Percentiles rank a stretch among this genome's conserved stretches.
phyloP scores from a whole-genome alignment of 2,113 vertebrate species.

The Bubo scandiacus region DNA sequence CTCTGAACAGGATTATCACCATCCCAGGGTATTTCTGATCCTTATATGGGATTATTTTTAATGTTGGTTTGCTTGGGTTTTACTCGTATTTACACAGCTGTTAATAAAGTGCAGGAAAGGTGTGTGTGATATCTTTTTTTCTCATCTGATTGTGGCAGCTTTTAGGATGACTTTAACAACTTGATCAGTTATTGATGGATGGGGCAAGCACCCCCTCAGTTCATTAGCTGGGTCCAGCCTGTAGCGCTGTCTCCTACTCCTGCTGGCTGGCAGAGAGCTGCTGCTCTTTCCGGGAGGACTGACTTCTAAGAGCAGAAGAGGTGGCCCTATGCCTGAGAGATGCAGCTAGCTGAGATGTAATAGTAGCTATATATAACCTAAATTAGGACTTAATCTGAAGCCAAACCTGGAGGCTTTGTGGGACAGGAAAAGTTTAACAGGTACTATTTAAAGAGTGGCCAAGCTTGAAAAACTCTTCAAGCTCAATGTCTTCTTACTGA shows the following conservation, averaged over 20 bases:
- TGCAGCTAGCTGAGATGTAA: not conserved
- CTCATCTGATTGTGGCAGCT: not conserved
- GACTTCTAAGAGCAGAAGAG: not conserved
- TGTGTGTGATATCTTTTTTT: not conserved
- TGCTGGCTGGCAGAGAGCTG: not conserved
- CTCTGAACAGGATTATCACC: not conserved
- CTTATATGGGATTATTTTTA: not conserved
- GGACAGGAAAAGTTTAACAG: not conserved
- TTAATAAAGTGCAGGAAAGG: not conserved
- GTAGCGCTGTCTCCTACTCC: not conserved
- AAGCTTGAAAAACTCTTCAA: not conserved
- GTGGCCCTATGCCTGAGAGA: not conserved
- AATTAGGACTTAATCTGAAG: not conserved
- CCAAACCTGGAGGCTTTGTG: not conserved
- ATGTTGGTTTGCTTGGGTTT: not conserved
- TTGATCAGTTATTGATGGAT: not conserved
- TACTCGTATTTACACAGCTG: not conserved
- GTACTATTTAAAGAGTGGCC: not conserved
- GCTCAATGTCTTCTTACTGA: not conserved
- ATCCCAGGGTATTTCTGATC: not conserved
- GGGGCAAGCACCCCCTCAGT: not conserved
- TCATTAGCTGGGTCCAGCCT: not conserved
- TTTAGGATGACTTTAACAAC: not conserved
- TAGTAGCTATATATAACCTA: not conserved
- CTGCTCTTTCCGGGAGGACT: not conserved